Evolutionary conservation across 2,888 invertebrate genomes (phyloP), one percentile per base, ranked within the genome.

Genomic region (Hoplodrina blanda): DNA sequence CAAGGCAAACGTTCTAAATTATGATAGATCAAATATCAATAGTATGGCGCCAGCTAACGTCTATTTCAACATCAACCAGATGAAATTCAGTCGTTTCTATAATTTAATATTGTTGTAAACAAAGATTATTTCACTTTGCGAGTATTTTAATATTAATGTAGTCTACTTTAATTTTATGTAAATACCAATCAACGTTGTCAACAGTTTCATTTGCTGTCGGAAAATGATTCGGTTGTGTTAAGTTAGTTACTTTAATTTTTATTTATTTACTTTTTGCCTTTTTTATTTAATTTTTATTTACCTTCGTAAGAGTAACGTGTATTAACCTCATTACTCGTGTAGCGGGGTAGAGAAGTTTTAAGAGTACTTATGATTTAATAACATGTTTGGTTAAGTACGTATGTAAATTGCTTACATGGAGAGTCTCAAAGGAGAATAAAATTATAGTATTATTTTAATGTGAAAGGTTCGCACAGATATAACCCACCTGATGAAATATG

Each of bases 151-250:
- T 70, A 68, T 77, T 55, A 67, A 81, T 81, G 57, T 52, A 54
- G 37, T 57, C 77, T 49, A 50, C 63, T 67, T 74, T 59, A 59
- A 80, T 69, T 63, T 69, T 74, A 81, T 81, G 78, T 74, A 74
- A 80, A 80, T 71, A 60, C 61, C 56, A 81, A 81, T 81, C 75
- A 81, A 65, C 66, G 59, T 56, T 80, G 78, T 72, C 78, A 81
- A 78, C 80, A 75, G 73, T 62, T 65, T 73, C 53, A 68, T 69
- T 70, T 61, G 55, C 54, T 46, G 62, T 30, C 56, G 54, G 37
- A 59, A 70, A 67, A 69, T 54, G 33, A 66, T 60, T 7, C 20
- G 37, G 59, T 50, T 65, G 52, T 62, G 17, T 63, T 20, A 56
- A 69, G 19, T 61, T 44, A 25, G 54, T 73, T 44, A n/a, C n/a